Evolutionary conservation across 2,888 invertebrate genomes (phyloP), one percentile per base, ranked within the genome.

Genomic region (Allophyes oxyacanthae): DNA sequence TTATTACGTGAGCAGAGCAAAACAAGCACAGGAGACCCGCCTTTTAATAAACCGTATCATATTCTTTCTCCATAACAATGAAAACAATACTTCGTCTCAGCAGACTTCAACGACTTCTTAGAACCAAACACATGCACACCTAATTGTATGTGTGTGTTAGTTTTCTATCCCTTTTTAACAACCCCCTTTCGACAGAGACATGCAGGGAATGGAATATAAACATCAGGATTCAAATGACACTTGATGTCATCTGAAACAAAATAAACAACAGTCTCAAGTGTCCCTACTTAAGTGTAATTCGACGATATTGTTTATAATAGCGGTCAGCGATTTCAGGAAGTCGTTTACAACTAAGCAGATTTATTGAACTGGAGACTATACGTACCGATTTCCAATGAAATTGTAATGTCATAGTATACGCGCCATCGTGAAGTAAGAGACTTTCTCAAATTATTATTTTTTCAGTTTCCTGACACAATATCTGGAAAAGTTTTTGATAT

Each of bases 1-100:
- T 20, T 20, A 20, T 20, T 3, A 20, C 2, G 4, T 20, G 20
- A 2, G 2, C 20, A 20, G 20, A 20, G 2, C 20, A 20, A 20
- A 20, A 20, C 20, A 20, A 20, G 20, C 20, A 3, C 20, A 20
- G 4, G 20, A 20, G 20, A 20, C 20, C 20, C 20, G 2, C 2
- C 20, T 20, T 4, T 3, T 3, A 2, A 20, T 20, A 20, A 20
- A 3, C 20, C 2, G 20, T 20, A 3, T 20, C 4, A 20, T 20
- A 20, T 20, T 25, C 7, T 7, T 6, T 15, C 11, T 15, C 30
- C 25, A 25, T 14, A 20, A 6, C 6, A 44, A 32, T 10, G 10
- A 36, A 36, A 46, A 46, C 40, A 46, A 46, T 45, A 32, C 45
- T 14, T n/a, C 33, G 25, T 11, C 14, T 50, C 28, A 30, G 9